Evolutionary conservation across 2,888 invertebrate genomes (phyloP).

Genomic region (Platypus cylindrus): DNA sequence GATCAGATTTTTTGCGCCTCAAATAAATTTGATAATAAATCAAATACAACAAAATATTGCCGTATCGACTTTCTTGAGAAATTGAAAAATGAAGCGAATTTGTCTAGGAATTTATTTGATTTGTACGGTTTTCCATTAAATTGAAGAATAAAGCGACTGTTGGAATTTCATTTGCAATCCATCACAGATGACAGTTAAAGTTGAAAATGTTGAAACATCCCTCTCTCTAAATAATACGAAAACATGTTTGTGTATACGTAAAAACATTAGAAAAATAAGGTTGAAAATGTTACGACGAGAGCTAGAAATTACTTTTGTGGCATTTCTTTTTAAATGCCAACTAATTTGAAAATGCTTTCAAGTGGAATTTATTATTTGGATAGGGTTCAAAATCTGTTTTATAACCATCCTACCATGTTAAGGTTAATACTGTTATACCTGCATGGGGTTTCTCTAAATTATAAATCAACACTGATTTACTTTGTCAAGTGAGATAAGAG

Average conservation of each 20-base stretch:
- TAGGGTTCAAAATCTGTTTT: constrained; percentile 14
- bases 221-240: too few species aligned
- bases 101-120: too few species aligned
- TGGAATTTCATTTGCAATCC: too few species aligned
- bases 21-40: too few species aligned
- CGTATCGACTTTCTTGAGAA: too few species aligned
- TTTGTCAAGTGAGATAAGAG: constrained; percentile 8
- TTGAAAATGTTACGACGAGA: constrained; percentile 13
- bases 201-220: too few species aligned
- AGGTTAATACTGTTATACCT: constrained; percentile 13
- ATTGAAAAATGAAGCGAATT: too few species aligned
- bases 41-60: too few species aligned
- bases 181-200: too few species aligned
- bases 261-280: constrained; percentile 12
- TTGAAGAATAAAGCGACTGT: too few species aligned
- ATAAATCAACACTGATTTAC: constrained; percentile 10
- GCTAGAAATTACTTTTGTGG: constrained; percentile 15
- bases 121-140: too few species aligned
- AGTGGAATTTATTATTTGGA: constrained; percentile 14
- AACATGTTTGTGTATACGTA: constrained; percentile 10
- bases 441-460: constrained; percentile 8
- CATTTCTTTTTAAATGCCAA: constrained; percentile 16
- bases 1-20: too few species aligned
- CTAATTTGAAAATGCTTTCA: constrained; percentile 14
- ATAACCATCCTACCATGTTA: constrained; percentile 13